phyloP scores from a whole-genome alignment of 30 jellyfish, hydroid and myxozoan species.

The Cassiopea xamachana region DNA sequence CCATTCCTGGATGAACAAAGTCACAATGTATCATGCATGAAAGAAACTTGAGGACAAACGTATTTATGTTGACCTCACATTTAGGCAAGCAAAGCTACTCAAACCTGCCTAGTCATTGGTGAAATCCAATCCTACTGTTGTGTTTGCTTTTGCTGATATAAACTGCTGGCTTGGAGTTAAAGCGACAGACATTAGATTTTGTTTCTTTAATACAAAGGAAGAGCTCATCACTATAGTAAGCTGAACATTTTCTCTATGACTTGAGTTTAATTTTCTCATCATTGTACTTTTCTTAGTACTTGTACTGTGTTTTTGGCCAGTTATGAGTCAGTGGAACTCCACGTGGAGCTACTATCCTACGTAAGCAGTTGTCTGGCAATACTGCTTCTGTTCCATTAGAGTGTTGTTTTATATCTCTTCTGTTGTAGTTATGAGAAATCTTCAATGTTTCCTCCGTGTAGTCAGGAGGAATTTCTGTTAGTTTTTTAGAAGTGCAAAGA shows the following conservation, averaged over 20 bases:
- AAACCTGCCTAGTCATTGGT: slow-evolving; percentile 16
- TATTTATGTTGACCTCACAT: slow-evolving; percentile 17
- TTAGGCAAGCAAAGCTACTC: slow-evolving; percentile 40
- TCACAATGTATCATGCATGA: slow-evolving; percentile 24
- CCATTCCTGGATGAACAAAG: slow-evolving; percentile 5
- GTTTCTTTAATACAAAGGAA: slow-evolving; percentile 20
- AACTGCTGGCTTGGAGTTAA: neutral
- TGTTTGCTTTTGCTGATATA: neutral
- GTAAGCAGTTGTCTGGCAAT: neutral
- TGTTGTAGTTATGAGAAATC: neutral
- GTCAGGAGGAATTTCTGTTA: slow-evolving; percentile 18
- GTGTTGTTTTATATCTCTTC: neutral
- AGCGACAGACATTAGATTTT: slow-evolving; percentile 3
- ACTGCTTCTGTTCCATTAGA: neutral
- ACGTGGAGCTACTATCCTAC: slow-evolving; percentile 12
- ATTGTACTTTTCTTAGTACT: neutral
- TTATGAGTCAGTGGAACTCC: slow-evolving; percentile 9
- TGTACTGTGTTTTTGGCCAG: neutral
- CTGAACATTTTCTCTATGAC: slow-evolving; percentile 10
- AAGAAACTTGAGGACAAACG: slow-evolving; percentile 27
- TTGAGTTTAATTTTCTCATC: neutral
- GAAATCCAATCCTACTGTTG: neutral
- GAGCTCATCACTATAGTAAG: slow-evolving; percentile 11
- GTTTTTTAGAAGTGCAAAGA: slow-evolving; percentile 19
- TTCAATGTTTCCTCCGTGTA: neutral